Base-by-base conservation (phyloP, 2,888 invertebrate species). In the Dasysyrphus tricinctus region DNA sequence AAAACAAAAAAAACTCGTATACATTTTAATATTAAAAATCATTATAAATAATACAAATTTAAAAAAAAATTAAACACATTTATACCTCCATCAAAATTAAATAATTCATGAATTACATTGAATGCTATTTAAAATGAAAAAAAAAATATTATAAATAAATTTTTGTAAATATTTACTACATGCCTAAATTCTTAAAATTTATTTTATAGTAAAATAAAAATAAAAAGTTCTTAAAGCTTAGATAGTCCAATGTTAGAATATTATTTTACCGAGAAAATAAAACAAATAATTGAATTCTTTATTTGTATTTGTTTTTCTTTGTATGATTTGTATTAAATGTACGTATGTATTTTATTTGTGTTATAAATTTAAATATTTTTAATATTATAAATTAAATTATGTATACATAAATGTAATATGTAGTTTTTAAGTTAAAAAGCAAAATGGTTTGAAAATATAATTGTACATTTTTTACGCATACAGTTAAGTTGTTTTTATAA, bases 381-480 rank as follows among this genome's bases (percentile, higher is more conserved):
- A 5, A 11, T 6, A 63, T 24, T 29, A 34, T 8, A 47, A 19
- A 84, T 63, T 42, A 70, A 73, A 24, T 24, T 24, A 24, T 72
- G 79, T 79, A 80, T 80, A 69, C 63, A 70, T 54, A 34, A 29
- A 54, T 54, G 54, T 54, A 54, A 51, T 24, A 54, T 54, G n/a
- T 56, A 61, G 63, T 82, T 82, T 69, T 75, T 86, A 86, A 82
- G 81, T 86, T 86, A 9, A 72, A 24, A 16, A 54, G 6, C 7
- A 51, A 80, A 74, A 78, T 86, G 69, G 75, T 82, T 86, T 74
- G 19, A 65, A 86, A 51, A 51, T 57, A 63, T 56, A 54, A 86
- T 75, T 82, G 86, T 86, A 85, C 37, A 74, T 86, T 86, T 86
- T 86, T 82, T 86, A 86, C 82, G 78, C 72, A 82, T 82, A 86